Evolutionary conservation across 2,888 invertebrate genomes (phyloP).

Genomic region (Zonitis immaculata): DNA sequence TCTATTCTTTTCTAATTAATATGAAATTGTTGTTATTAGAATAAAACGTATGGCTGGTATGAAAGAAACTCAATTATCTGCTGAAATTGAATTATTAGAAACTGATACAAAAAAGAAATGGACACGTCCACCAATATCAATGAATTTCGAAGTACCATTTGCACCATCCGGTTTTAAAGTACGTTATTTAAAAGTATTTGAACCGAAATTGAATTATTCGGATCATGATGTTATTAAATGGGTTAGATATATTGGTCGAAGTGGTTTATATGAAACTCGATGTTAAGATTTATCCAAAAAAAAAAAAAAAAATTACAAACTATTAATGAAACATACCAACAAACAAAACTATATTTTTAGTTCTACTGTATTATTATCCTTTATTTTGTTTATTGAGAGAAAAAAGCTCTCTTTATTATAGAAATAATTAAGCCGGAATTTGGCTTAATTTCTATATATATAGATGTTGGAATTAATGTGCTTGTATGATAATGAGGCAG

Average conservation of each 20-base stretch:
- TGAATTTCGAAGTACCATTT: conserved; percentile 99
- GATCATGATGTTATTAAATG: conserved; percentile 99
- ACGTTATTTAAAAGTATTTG: conserved; percentile 98
- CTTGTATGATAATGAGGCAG: no score
- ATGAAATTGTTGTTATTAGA: no score
- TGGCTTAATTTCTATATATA: no score
- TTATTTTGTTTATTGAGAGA: no score
- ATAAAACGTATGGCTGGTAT: conserved; percentile 94
- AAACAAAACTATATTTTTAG: no score
- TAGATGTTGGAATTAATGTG: no score
- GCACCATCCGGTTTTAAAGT: conserved; percentile 99
- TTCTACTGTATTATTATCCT: no score
- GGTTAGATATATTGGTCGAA: conserved; percentile 99
- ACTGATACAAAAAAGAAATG: conserved; percentile 99
- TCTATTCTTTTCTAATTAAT: conserved; percentile 7
- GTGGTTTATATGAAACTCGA: conserved; percentile 97
- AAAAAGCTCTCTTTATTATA: no score
- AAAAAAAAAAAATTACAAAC: not conserved
- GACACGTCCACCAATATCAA: conserved; percentile 99
- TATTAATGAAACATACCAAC: not conserved
- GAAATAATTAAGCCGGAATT: no score
- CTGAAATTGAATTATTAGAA: conserved; percentile 97
- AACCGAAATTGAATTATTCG: conserved; percentile 98
- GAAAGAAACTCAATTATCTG: conserved; percentile 99
- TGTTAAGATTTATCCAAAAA: conserved; percentile 60